Conservation (phyloP, 2,113 vertebrate genomes). For the Carassius gibelio region DNA sequence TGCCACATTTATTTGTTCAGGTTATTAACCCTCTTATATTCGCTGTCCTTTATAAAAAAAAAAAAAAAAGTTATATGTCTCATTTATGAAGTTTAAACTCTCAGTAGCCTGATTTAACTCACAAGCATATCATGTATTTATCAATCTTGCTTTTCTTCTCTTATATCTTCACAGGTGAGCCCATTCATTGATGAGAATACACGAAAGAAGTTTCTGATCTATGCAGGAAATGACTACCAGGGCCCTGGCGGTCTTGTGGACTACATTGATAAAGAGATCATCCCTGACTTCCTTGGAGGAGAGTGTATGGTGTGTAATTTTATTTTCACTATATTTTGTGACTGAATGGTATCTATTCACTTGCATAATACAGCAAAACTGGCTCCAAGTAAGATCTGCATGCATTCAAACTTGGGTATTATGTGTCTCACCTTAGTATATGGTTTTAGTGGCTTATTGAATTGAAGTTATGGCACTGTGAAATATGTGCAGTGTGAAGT, state of each 20-base stretch:
- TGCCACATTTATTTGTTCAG: neutral
- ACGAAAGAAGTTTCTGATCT: constrained; percentile 95
- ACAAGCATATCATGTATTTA: neutral
- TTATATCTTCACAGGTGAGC: constrained; percentile 80
- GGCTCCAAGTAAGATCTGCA: neutral
- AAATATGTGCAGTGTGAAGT: constrained; percentile 86
- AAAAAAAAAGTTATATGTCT: neutral
- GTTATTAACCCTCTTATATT: neutral
- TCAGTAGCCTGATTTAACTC: neutral
- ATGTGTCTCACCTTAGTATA: neutral
- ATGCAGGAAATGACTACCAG: constrained; percentile 98
- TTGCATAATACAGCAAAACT: neutral
- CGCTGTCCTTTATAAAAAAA: neutral
- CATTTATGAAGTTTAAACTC: neutral
- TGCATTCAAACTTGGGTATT: neutral
- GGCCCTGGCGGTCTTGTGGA: constrained; percentile 93
- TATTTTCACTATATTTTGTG: neutral
- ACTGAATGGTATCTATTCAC: neutral
- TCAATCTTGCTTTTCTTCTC: neutral
- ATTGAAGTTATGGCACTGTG: neutral
- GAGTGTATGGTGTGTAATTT: constrained; percentile 89
- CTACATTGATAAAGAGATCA: constrained; percentile 95
- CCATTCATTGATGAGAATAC: constrained; percentile 98
- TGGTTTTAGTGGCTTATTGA: neutral
- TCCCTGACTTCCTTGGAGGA: constrained; percentile 94